Base-by-base conservation (phyloP, 2,888 invertebrate species). In the Cataglyphis altisquamis region DNA sequence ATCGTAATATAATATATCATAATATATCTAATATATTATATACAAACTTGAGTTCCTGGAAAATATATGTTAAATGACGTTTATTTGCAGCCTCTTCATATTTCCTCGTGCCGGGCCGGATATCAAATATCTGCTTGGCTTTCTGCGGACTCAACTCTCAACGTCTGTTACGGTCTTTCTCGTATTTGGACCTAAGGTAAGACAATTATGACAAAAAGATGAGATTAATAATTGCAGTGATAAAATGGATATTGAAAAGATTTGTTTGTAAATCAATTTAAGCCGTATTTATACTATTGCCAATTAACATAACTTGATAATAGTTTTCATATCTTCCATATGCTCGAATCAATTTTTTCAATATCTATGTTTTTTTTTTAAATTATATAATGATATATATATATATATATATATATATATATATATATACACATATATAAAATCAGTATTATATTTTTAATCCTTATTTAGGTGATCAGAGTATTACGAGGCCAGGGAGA, bases 21-120 rank as follows among this genome's bases (percentile, higher is more conserved):
- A 18, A 48, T 18, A 48, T 18, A 68, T n/a, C 15, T 32, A 29
- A 29, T 29, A 67, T 21, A 55, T 77, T 70, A 60, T 80, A 36
- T 25, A 48, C 48, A 15, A 36, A 25, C n/a, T 4, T 10, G 52
- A 3, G 12, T 21, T 8, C 10, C 12, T n/a, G 21, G 57, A 6
- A 6, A 25, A 48, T 57, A n/a, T 48, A 60, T 74, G 15, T 78
- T 6, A 10, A 32, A 68, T 25, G 36, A 63, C 48, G 5, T 64
- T 52, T 36, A 8, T 68, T 10, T 62, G 25, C 95, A 98, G 98
- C 95, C 96, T 98, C 92, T 96, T 98, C 93, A 97, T 98, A 91
- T 96, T 98, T 92, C 98, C 98, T 4, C 96, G 96, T 92, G 98
- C 98, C 80, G 98, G 98, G 25, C 99, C 99, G 18, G 98, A 99